A percentile compares a stretch with the other conserved stretches of the same genome.
These are phyloP conservation scores for Ceratoteleas bidentatus DNA, from an alignment of 1,140 invertebrate species.

Conservation along the genomic window DNA sequence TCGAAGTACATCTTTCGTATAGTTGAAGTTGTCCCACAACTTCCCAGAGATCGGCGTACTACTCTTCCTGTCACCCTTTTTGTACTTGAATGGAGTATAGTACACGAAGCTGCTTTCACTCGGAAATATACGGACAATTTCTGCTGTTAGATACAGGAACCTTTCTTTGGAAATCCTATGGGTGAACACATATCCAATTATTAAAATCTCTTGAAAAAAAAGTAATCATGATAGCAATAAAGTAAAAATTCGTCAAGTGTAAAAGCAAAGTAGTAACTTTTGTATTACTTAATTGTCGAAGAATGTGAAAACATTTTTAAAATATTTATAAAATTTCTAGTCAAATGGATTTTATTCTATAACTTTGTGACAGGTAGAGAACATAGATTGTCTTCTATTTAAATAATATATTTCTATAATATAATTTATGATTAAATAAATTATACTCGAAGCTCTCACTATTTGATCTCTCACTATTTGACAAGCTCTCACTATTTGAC, in stretches of 20 bases:
- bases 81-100: constrained; percentile 14
- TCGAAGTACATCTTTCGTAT: constrained; percentile 7
- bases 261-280: background rate
- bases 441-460: too few relatives aligned
- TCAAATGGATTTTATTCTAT: too few relatives aligned
- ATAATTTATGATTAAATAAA: too few relatives aligned
- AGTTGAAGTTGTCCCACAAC: constrained; percentile 13
- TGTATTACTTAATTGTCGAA: too few relatives aligned
- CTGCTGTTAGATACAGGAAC: constrained; percentile 14
- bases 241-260: background rate
- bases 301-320: too few relatives aligned
- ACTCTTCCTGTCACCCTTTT: background rate
- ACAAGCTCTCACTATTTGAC: too few relatives aligned
- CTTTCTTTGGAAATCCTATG: constrained; percentile 11
- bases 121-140: constrained; percentile 13
- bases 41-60: constrained; percentile 7
- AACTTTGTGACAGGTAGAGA: too few relatives aligned
- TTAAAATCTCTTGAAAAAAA: background rate
- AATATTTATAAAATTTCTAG: too few relatives aligned
- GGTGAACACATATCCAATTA: background rate
- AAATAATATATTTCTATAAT: too few relatives aligned
- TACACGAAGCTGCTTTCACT: background rate
- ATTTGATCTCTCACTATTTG: too few relatives aligned
- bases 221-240: background rate
- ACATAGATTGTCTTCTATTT: too few relatives aligned